Evolutionary conservation across 2,888 invertebrate genomes (phyloP).

Genomic region (Cactoblastis cactorum): DNA sequence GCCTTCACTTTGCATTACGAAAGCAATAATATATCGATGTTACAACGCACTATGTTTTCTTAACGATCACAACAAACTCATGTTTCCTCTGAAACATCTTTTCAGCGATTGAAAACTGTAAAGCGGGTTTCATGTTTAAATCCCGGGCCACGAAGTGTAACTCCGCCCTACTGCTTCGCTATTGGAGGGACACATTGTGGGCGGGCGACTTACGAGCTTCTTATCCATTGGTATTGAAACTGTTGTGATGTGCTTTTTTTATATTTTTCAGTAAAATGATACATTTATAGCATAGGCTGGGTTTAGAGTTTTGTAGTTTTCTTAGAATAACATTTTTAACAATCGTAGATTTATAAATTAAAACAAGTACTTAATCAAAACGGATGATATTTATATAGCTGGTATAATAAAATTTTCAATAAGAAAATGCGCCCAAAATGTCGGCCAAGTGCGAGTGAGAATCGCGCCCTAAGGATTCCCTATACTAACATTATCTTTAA

Average conservation of each 20-base stretch:
- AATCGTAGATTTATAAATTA: slow-evolving; percentile 11
- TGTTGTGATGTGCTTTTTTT: slow-evolving; percentile 24
- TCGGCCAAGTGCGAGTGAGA: no score
- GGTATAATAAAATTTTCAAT: no score
- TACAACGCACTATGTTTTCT: neutral
- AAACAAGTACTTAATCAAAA: no score
- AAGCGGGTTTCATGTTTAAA: slow-evolving; percentile 52
- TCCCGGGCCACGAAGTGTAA: slow-evolving; percentile 27
- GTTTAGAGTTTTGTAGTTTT: slow-evolving; percentile 35
- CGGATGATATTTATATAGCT: no score
- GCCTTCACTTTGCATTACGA: slow-evolving; percentile 37
- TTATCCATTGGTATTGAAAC: slow-evolving; percentile 25
- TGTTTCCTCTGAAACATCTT: slow-evolving; percentile 58
- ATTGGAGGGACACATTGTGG: slow-evolving; percentile 51
- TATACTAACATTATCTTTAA: no score
- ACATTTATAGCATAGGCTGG: slow-evolving; percentile 45
- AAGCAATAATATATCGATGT: neutral
- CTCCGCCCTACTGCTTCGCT: slow-evolving; percentile 48
- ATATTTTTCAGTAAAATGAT: slow-evolving; percentile 51
- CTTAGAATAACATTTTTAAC: slow-evolving; percentile 31
- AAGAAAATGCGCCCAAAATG: no score
- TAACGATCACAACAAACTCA: slow-evolving; percentile 27
- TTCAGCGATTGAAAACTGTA: slow-evolving; percentile 58
- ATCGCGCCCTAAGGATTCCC: no score
- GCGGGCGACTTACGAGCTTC: slow-evolving; percentile 36